Evolutionary conservation across 2,888 invertebrate species (phyloP).

Genomic region (Acanthosepion pharaonis): DNA sequence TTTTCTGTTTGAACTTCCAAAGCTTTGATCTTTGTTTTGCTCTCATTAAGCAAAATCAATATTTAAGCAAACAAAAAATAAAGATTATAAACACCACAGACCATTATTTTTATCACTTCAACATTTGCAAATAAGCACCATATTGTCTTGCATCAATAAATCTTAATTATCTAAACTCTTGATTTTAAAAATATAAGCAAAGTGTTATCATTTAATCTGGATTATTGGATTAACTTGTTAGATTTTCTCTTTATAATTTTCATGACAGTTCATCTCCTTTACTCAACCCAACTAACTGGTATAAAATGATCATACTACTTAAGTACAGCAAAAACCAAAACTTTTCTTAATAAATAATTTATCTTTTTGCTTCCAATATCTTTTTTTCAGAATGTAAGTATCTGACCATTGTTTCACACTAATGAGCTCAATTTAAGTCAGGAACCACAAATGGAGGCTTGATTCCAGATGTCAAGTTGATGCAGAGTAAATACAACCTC

Average conservation of each 20-base stretch:
- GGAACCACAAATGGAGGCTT: no score
- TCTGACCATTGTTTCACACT: no score
- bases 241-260: not conserved
- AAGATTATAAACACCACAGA: not conserved
- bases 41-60: not conserved
- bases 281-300: no score
- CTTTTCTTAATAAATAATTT: no score
- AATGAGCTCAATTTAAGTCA: no score
- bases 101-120: not conserved
- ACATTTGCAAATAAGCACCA: not conserved
- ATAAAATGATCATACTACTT: no score
- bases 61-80: no score
- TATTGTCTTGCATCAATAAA: conserved; percentile 18
- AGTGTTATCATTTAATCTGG: conserved; percentile 21
- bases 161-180: not conserved
- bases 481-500: no score
- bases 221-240: not conserved
- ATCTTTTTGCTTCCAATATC: no score
- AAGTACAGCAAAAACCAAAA: no score
- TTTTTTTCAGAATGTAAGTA: no score
- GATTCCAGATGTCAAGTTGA: no score
- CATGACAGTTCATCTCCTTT: not conserved
- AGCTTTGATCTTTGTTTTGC: not conserved
- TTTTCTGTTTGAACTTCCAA: not conserved
- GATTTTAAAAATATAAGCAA: not conserved